Base-by-base conservation (phyloP, 1,140 invertebrate genomes). In the Zophobas atratus region DNA sequence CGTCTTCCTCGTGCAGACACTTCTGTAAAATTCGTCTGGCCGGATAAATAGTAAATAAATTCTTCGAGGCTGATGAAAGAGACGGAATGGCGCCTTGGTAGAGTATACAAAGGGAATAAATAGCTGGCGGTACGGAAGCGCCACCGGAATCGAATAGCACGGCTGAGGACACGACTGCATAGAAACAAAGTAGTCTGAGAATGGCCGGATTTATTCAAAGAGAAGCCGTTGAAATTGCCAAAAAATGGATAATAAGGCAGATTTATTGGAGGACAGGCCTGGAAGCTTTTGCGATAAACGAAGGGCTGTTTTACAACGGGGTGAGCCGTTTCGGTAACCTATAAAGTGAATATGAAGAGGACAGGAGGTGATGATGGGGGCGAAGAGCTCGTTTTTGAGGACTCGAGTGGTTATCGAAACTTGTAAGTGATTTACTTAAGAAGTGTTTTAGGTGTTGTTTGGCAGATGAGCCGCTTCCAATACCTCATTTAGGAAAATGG, bases 41-140 rank as follows among this genome's bases (percentile, higher is more conserved):
- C 49, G 49, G 33, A 51, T 51, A 55, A 55, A 55, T 55, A 34
- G 32, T 20, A 55, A 55, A 55, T 55, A 55, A 55, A 55, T 55
- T 55, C 35, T 55, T 55, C 53, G 53, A 2, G 53, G 43, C 20
- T 6, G 60, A 39, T 67, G 1, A 20, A 20, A 20, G 20, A 20
- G 20, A 20, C 20, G 20, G 20, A 20, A 20, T 20, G 20, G 20
- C 20, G 20, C 20, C 20, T 20, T 33, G 38, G 2, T 20, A 20
- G 35, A 1, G 38, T 67, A 1, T 33, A 67, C 60, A 38, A 36
- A 41, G 39, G 49, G 39, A 43, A 67, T 67, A 67, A 67, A 67
- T 67, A 39, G 60, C 38, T 20, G 60, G 20, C 60, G 60, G n/a
- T 67, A 67, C 60, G 60, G 60, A 67, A 67, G 33, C 60, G 39